Evolutionary conservation across 2,113 vertebrate genomes (phyloP).

Genomic region (Gasterosteus nipponicus): DNA sequence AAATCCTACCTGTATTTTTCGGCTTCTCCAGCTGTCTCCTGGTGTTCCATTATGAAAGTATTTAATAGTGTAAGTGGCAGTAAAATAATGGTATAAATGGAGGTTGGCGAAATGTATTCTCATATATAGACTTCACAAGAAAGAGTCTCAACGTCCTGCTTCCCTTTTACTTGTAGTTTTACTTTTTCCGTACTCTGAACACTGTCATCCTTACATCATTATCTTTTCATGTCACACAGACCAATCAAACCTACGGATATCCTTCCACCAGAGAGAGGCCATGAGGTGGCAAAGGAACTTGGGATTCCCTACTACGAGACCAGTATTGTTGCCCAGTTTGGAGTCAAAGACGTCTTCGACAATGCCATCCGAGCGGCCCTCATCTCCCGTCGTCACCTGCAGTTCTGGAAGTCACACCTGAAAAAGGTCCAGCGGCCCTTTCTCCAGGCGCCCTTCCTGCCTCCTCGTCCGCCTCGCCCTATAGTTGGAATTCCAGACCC

Average conservation of each 20-base stretch:
- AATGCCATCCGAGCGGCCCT: constrained; percentile 92
- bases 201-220: background rate
- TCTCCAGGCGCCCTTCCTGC: constrained; percentile 89
- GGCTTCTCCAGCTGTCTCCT: background rate
- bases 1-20: background rate
- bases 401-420: constrained; percentile 94
- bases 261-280: constrained; percentile 88
- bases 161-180: background rate
- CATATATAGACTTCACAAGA: background rate
- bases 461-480: constrained; percentile 87
- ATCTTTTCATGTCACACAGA: constrained; percentile 70
- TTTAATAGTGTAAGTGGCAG: background rate
- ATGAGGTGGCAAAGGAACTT: constrained; percentile 91
- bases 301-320: constrained; percentile 92
- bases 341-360: constrained; percentile 93
- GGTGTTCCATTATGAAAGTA: background rate
- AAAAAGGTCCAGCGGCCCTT: constrained; percentile 89
- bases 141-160: background rate
- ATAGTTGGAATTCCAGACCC: constrained; percentile 86
- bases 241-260: constrained; percentile 92
- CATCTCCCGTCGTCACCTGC: constrained; percentile 89
- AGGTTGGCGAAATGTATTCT: background rate
- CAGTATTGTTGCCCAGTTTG: constrained; percentile 92
- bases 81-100: background rate
- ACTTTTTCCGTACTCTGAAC: background rate